phyloP scores from a whole-genome alignment of 2,113 vertebrate species.

The zebrafish (Danio rerio) region DNA sequence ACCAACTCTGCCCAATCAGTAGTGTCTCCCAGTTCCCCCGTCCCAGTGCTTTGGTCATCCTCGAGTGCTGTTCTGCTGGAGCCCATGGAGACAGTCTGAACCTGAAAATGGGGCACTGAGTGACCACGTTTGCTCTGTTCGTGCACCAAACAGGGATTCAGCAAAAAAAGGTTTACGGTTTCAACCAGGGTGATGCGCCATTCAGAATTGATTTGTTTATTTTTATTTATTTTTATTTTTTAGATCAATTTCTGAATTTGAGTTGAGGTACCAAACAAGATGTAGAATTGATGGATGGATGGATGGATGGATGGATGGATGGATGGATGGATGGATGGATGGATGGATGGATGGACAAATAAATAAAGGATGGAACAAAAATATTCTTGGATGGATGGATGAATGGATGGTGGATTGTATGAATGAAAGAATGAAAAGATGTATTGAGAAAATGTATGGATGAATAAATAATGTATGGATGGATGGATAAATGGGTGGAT shows the following conservation, averaged over 20 bases:
- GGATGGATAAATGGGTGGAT: too few species aligned
- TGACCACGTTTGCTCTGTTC: neutral
- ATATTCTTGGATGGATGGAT: too few species aligned
- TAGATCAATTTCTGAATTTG: neutral
- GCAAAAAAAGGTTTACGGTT: neutral
- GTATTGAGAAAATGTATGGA: too few species aligned
- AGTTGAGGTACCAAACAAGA: neutral
- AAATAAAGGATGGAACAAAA: too few species aligned
- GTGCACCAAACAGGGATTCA: neutral
- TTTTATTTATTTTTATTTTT: neutral
- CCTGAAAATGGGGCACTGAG: neutral
- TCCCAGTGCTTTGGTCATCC: conserved; percentile 25
- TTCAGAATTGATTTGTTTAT: neutral
- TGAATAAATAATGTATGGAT: too few species aligned
- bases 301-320: too few species aligned
- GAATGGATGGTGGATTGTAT: too few species aligned
- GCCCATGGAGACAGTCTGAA: neutral
- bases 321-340: too few species aligned
- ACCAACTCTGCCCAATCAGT: neutral
- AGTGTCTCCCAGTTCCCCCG: neutral
- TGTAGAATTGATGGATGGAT: neutral
- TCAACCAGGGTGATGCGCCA: neutral
- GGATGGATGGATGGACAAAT: neutral
- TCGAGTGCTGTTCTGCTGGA: conserved; percentile 10
- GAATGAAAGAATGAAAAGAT: too few species aligned